Evolutionary conservation across 2,113 vertebrate genomes (phyloP), one percentile per base, ranked within the genome.

Genomic region (Orthonyx spaldingii): DNA sequence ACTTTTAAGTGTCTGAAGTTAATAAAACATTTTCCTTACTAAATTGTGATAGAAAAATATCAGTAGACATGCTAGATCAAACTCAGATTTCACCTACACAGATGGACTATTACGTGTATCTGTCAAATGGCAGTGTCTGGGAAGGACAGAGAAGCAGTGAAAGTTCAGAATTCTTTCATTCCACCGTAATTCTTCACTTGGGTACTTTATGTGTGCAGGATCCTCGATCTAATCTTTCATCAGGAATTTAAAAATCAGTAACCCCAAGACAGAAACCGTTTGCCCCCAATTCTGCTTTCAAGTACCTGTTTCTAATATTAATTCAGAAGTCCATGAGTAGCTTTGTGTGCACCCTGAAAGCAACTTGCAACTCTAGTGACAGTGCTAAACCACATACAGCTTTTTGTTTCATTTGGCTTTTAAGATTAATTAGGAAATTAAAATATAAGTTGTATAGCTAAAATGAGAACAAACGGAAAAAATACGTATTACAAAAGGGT

Each of bases 351-450:
- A 60, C 1, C 11, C 15, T 72, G 46, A 49, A 53, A 28, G 35
- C 16, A 80, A 37, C 19, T 66, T 83, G 37, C 13, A 19, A 9
- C 24, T 63, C 8, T 49, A 71, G 56, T 27, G 27, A 42, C 21
- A 79, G 24, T 52, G 32, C 35, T 42, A 71, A 87, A 55, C 21
- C 14, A 64, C 5, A 3, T 13, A 1, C 21, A 14, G 42, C 10
- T 52, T n/a, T 84, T 65, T 63, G 17, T 52, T 57, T 89, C 2
- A 33, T 77, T 74, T 80, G 30, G 15, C n/a, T 87, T 77, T 57
- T 44, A 84, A 52, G 8, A 52, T 56, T 64, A 80, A 52, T 87
- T 69, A 77, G 28, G n/a, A 87, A 89, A 84, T 84, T 27, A 81
- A 33, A 15, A 35, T 42, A 56, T 19, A 72, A 69, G 5, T 47